These are phyloP conservation scores for Hetaerina titia DNA, from an alignment of 2,888 invertebrate genomes.

Conservation along the genomic window DNA sequence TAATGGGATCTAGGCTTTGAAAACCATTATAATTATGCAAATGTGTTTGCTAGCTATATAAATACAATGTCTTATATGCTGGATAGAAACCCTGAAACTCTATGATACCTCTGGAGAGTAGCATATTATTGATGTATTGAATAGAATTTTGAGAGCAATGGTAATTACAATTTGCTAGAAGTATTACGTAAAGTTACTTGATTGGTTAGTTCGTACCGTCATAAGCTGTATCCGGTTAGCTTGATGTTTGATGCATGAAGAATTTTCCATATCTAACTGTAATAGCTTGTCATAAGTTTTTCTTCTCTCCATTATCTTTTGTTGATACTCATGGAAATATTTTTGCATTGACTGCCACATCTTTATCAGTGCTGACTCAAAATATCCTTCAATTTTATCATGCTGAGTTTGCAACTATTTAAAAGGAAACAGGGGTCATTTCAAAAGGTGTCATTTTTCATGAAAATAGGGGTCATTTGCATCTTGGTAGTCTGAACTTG, in stretches of 20 bases:
- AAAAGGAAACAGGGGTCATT: background rate
- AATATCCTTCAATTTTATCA: slow-evolving; percentile 41
- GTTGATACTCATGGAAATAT: slow-evolving; percentile 42
- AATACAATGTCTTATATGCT: background rate
- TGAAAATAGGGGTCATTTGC: background rate
- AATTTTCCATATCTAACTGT: slow-evolving; percentile 27
- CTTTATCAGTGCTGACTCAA: background rate
- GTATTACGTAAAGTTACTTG: background rate
- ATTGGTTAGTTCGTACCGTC: background rate
- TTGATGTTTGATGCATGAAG: slow-evolving; percentile 12
- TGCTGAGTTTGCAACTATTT: slow-evolving; percentile 39
- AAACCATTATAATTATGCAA: background rate
- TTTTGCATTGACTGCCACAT: slow-evolving; percentile 47
- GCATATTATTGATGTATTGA: background rate
- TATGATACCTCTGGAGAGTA: background rate
- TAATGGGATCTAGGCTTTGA: too few relatives aligned
- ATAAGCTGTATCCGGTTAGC: background rate
- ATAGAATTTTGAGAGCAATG: background rate
- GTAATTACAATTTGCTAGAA: background rate
- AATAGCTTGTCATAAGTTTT: background rate
- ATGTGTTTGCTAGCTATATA: background rate
- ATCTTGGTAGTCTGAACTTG: background rate
- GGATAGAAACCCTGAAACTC: background rate
- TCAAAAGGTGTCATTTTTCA: background rate
- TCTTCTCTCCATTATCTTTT: background rate